A percentile compares a stretch with the other conserved stretches of the same genome.
These are phyloP conservation scores for Gorsachius goisagi DNA, from an alignment of 2,113 vertebrate genomes.

Conservation along the genomic window DNA sequence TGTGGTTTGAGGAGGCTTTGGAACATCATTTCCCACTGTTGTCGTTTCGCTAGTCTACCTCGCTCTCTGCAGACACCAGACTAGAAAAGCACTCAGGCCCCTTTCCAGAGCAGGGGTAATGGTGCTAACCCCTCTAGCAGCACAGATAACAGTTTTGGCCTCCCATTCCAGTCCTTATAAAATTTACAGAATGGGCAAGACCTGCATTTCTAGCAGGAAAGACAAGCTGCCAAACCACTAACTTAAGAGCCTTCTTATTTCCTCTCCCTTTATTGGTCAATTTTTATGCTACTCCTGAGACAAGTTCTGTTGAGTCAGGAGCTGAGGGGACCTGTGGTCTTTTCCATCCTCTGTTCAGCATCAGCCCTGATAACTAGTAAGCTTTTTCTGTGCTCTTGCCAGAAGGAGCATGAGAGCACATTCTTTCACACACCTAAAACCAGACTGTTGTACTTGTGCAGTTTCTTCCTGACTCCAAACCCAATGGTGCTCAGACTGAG, in stretches of 20 bases:
- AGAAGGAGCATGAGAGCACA: neutral
- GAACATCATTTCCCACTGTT: neutral
- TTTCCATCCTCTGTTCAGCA: neutral
- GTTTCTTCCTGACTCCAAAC: neutral
- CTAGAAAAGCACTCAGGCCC: neutral
- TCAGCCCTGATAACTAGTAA: neutral
- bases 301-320: neutral
- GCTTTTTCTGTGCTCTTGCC: neutral
- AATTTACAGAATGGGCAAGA: neutral
- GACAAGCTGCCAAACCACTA: neutral
- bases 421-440: neutral
- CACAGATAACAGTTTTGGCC: neutral
- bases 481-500: neutral
- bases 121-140: neutral
- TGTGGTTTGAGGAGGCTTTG: neutral
- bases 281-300: constrained; percentile 6
- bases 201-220: neutral
- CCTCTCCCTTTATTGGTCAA: neutral
- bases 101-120: neutral
- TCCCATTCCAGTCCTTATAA: neutral
- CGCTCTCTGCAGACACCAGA: neutral
- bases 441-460: neutral
- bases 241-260: neutral
- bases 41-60: neutral
- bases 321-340: neutral